Base-by-base conservation (phyloP, 2,888 invertebrate species). In the Drosophila prostipennis region DNA sequence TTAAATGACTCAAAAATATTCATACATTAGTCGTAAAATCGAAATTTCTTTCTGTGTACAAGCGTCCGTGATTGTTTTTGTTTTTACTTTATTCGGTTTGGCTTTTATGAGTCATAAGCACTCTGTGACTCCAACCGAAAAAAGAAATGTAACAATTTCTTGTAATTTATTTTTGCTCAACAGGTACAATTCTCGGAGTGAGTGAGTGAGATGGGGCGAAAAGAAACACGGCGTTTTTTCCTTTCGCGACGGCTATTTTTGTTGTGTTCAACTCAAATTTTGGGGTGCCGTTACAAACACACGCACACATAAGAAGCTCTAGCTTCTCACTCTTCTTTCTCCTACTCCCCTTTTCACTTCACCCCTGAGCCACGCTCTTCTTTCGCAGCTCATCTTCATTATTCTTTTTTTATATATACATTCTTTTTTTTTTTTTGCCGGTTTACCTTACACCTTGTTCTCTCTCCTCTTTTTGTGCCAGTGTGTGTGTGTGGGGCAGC, bases 401-500 rank as follows among this genome's bases (percentile, higher is more conserved):
- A 64, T 64, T 67, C 46, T 74, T 52, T 34, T 51, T 74, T 46
- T 59, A 40, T 53, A 32, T 19, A 48, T 48, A 34, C 63, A 45
- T 43, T 45, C 56, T 56, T 82, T 85, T 76, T 64, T 85, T 76
- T 64, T 85, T 85, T 85, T 85, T 73, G 86, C 82, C 83, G 82
- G 83, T 86, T 86, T 77, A 83, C 69, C 76, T 80, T 84, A 79
- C 80, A 79, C 65, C 64, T 29, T 13, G 26, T 57, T 45, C 54
- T 65, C 53, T 39, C 65, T 54, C 37, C 37, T 32, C 39, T 34
- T 32, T 39, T 34, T 43, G 42, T 23, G 52, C 40, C 19, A 45
- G 26, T 67, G 39, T 49, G 68, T 72, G 80, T 72, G 80, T 72
- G 72, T 75, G 72, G 75, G 80, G 80, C 84, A 80, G 85, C 79